Conservation (phyloP, 2,113 vertebrate species). For the Amblyopsis rosae region DNA sequence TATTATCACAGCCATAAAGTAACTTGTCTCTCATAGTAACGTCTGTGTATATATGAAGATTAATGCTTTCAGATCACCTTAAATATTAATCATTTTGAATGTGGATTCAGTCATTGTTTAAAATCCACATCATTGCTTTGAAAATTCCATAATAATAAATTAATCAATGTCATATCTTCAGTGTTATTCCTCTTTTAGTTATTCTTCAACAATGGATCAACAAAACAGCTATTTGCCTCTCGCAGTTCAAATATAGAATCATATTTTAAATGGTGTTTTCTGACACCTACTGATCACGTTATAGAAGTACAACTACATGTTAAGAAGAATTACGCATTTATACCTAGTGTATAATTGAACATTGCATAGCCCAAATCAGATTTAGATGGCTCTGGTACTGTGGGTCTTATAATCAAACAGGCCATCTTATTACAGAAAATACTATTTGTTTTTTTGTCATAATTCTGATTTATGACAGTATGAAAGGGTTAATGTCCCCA, state of each 20-base stretch:
- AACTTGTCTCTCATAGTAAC: no score
- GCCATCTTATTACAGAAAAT: background rate
- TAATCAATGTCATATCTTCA: no score
- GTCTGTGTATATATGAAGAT: no score
- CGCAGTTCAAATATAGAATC: conserved; percentile 27
- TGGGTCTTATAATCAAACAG: background rate
- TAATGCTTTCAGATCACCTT: no score
- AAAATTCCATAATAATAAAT: no score
- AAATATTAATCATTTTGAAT: no score
- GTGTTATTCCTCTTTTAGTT: conserved; percentile 41
- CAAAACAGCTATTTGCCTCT: conserved; percentile 69
- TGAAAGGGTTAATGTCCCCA: conserved; percentile 53
- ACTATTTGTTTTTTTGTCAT: background rate
- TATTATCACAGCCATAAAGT: background rate
- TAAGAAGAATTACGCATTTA: conserved; percentile 6
- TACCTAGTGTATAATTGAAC: background rate
- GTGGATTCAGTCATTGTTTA: no score
- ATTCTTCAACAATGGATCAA: conserved; percentile 69
- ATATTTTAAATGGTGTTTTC: conserved; percentile 45
- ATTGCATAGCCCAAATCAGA: conserved; percentile 13
- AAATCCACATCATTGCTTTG: no score
- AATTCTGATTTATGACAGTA: background rate
- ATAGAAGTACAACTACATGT: conserved; percentile 44
- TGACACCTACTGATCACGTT: conserved; percentile 65
- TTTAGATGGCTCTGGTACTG: background rate